Percentiles rank a stretch among this genome's conserved stretches.
phyloP scores from a whole-genome alignment of 2,113 vertebrate genomes.

The Podarcis muralis region DNA sequence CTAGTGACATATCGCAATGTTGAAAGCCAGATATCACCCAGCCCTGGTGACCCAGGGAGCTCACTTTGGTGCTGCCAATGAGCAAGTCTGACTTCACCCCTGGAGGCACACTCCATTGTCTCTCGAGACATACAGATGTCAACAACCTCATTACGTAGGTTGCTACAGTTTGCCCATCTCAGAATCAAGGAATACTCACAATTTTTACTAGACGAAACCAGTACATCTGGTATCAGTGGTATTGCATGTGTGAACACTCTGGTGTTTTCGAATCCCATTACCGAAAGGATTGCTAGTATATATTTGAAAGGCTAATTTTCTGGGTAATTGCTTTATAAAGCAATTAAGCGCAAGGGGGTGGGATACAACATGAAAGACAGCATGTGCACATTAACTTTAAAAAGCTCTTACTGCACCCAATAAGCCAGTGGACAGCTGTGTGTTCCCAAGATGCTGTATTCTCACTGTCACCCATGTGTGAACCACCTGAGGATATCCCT shows the following conservation, averaged over 20 bases:
- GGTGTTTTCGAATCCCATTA: not conserved
- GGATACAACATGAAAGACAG: not conserved
- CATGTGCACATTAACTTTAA: not conserved
- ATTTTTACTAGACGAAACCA: not conserved
- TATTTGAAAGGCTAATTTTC: constrained; percentile 18
- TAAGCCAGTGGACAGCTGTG: not conserved
- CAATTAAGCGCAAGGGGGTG: not conserved
- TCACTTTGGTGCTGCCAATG: too few relatives aligned
- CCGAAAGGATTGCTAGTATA: constrained; percentile 2
- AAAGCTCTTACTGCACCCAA: not conserved
- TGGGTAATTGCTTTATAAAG: constrained; percentile 27
- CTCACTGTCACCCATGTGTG: not conserved
- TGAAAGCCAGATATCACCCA: too few relatives aligned
- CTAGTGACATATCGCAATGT: too few relatives aligned
- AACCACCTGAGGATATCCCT: not conserved
- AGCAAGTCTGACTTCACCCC: too few relatives aligned
- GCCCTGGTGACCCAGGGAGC: too few relatives aligned
- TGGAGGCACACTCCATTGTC: too few relatives aligned
- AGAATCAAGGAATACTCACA: not conserved
- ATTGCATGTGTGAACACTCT: not conserved
- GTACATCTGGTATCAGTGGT: not conserved
- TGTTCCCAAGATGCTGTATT: constrained; percentile 19
- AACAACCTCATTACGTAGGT: too few relatives aligned
- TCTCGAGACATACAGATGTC: too few relatives aligned
- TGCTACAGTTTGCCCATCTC: not conserved